These are phyloP conservation scores for Ophonus ardosiacus DNA, from an alignment of 2,888 invertebrate species.

Conservation along the genomic window DNA sequence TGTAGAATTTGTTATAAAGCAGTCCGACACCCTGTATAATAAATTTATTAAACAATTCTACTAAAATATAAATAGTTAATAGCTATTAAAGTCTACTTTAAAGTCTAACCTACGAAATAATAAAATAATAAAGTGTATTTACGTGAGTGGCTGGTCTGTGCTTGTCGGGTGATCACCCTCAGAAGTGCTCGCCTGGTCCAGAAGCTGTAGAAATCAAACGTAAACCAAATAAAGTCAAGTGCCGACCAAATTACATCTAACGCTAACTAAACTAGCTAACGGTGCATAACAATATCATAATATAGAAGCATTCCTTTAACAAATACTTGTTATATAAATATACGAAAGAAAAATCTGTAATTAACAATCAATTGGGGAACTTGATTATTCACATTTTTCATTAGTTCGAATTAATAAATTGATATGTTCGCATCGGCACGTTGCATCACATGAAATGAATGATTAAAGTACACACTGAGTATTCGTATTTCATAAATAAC, in stretches of 20 bases:
- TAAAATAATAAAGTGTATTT: conserved; percentile 78
- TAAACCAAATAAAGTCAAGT: conserved; percentile 75
- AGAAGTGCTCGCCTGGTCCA: conserved; percentile 81
- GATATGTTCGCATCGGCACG: neutral
- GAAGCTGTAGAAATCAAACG: conserved; percentile 82
- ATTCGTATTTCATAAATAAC: conserved; percentile 29
- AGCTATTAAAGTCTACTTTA: neutral
- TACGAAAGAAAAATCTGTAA: conserved; percentile 44
- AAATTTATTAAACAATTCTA: neutral
- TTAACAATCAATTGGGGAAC: conserved; percentile 38
- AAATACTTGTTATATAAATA: conserved; percentile 19
- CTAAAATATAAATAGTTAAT: neutral
- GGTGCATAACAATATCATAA: conserved; percentile 36
- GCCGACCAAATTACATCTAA: conserved; percentile 53
- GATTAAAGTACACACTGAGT: conserved; percentile 24
- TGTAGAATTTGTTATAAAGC: too few relatives aligned
- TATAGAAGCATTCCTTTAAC: conserved; percentile 42
- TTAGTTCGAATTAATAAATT: conserved; percentile 29
- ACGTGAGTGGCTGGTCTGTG: conserved; percentile 80
- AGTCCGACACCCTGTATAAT: neutral
- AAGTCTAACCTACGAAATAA: conserved; percentile 66
- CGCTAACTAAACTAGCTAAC: conserved; percentile 19
- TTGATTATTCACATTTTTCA: conserved; percentile 27
- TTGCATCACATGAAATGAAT: conserved; percentile 43
- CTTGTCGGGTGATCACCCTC: conserved; percentile 78